Evolutionary conservation across 2,797 vertebrate genomes (phyloP), one percentile per base, ranked within the genome.

Genomic region (Artibeus lituratus): DNA sequence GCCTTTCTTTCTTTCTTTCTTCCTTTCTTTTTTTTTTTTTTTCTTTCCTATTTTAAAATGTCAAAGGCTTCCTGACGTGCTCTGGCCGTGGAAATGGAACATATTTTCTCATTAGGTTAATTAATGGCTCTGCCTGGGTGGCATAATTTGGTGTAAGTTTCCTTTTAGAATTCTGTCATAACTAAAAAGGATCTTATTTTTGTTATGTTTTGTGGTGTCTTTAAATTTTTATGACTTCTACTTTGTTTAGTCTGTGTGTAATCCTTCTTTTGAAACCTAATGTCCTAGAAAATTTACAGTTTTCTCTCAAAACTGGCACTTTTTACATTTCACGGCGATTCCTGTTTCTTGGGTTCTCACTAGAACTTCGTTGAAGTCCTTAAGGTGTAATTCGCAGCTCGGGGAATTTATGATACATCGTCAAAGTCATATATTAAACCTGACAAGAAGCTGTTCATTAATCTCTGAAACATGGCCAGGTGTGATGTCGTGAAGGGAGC

Each of bases 161-260:
- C 98, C 98, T 98, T 98, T 98, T 98, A 98, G 97, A 96, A 98
- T 98, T 98, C 98, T 98, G 98, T 98, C 98, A 98, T 98, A 98
- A 98, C 98, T 98, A 98, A 98, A 98, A 98, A 98, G 97, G 97
- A 98, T 98, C 98, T 98, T 97, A 98, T 98, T 98, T 98, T 98
- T 98, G 98, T 98, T 98, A 98, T 98, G 97, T 98, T 98, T 98
- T 98, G 98, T 98, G 98, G 98, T 98, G 98, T 98, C 98, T 98
- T 98, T 98, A 98, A 98, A 98, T 98, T 98, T 98, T 98, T 98
- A 98, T 98, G 98, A 98, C 98, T 98, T 98, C 97, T 98, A 97
- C 98, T 98, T 98, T 99, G 98, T 98, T 99, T 98, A 99, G 98
- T 99, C 98, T 98, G 98, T 95, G 97, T 98, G 98, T 98, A 98